These are phyloP conservation scores for Corythaeola cristata DNA, from an alignment of 2,113 vertebrate genomes.

Conservation along the genomic window DNA sequence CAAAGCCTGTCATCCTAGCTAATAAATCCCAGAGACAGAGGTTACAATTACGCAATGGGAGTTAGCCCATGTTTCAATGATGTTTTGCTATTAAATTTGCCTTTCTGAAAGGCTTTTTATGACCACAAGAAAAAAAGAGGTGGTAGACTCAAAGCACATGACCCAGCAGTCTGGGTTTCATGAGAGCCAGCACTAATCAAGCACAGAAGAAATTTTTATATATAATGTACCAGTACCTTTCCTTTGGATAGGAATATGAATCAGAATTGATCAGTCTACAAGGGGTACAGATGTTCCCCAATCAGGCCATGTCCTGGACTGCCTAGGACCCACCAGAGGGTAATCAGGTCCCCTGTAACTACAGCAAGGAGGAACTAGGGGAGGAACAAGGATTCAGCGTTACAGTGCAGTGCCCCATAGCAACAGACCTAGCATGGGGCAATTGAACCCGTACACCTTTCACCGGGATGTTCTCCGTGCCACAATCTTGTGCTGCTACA, in stretches of 20 bases:
- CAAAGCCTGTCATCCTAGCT: background rate
- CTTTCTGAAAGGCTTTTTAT: conserved; percentile 31
- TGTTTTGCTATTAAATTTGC: conserved; percentile 39
- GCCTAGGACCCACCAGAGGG: background rate
- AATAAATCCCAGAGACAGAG: conserved; percentile 20
- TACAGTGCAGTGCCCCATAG: background rate
- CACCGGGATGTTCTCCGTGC: background rate
- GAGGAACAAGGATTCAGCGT: background rate
- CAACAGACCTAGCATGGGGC: background rate
- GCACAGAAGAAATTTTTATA: background rate
- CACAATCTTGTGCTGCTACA: background rate
- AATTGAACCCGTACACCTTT: background rate
- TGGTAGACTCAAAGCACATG: background rate
- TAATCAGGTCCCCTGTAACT: background rate
- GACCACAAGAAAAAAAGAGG: background rate
- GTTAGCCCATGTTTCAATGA: conserved; percentile 27
- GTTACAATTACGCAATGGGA: conserved; percentile 25
- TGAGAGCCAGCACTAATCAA: background rate
- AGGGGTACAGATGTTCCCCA: background rate
- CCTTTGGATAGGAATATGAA: background rate
- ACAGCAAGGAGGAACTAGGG: background rate
- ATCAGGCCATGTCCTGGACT: background rate
- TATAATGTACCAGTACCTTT: background rate
- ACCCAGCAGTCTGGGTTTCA: conserved; percentile 5
- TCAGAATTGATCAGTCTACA: background rate